Percentiles rank a stretch among this genome's conserved stretches.
These are phyloP conservation scores for Pangasius larnaudii DNA, from an alignment of 2,797 vertebrate species.

Conservation along the genomic window DNA sequence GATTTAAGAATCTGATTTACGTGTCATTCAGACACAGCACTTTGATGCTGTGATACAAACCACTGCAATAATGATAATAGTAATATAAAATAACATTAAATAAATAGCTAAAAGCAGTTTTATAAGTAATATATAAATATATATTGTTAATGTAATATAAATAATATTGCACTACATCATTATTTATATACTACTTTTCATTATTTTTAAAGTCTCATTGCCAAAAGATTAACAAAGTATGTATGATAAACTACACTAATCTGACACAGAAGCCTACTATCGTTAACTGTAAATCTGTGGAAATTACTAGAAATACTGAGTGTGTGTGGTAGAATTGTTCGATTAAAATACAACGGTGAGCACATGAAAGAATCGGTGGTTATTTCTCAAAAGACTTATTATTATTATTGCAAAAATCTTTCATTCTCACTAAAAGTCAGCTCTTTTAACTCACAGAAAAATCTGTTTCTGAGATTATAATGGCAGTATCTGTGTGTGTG, in stretches of 20 bases:
- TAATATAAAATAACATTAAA: not conserved
- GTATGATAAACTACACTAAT: not conserved
- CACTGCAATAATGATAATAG: not conserved
- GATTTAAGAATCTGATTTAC: not conserved
- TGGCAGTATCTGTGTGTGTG: not conserved
- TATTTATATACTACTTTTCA: not conserved
- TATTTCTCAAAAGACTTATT: not conserved
- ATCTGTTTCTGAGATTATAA: slow-evolving; percentile 29
- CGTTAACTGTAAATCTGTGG: not conserved
- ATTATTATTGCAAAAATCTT: not conserved
- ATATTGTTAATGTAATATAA: not conserved
- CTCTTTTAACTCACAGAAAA: not conserved
- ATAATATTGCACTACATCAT: not conserved
- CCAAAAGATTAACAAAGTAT: not conserved
- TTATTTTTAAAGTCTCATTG: not conserved
- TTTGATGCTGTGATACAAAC: not conserved
- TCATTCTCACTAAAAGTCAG: not conserved
- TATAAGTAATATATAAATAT: not conserved
- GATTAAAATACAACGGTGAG: not conserved
- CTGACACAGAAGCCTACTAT: not conserved
- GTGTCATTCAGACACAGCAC: not conserved
- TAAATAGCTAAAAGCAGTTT: no score
- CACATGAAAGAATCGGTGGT: not conserved
- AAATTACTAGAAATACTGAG: not conserved
- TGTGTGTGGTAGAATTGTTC: not conserved